These are phyloP conservation scores for Trachurus trachurus DNA, from an alignment of 2,797 vertebrate species.

Conservation along the genomic window DNA sequence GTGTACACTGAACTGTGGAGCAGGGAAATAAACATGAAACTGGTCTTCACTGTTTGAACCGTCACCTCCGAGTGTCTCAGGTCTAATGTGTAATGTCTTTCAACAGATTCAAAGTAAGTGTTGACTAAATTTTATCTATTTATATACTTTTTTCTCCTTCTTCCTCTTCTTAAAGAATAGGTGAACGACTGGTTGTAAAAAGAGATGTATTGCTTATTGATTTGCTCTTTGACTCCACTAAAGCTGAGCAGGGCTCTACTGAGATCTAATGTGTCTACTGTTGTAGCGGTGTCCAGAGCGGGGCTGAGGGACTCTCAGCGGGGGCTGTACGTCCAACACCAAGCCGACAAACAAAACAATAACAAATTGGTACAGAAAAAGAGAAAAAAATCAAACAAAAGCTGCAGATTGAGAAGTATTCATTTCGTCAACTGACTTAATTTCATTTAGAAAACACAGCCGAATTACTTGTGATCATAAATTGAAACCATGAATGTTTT, in stretches of 20 bases:
- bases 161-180: not conserved
- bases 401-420: constrained; percentile 23
- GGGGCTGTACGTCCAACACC: constrained; percentile 6
- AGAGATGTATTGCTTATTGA: not conserved
- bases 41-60: constrained; percentile 13
- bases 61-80: not conserved
- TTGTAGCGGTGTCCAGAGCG: constrained; percentile 24
- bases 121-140: not conserved
- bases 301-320: constrained; percentile 18
- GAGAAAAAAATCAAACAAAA: not conserved
- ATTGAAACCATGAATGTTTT: constrained; percentile 55
- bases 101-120: constrained; percentile 1
- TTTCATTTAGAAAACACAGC: constrained; percentile 35
- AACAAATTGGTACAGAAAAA: constrained; percentile 2
- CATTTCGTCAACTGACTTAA: constrained; percentile 19
- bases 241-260: not conserved
- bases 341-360: constrained; percentile 25
- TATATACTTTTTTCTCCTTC: not conserved
- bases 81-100: not conserved
- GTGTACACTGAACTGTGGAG: constrained; percentile 1
- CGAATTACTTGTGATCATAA: constrained; percentile 39
- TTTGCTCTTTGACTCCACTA: not conserved
- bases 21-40: constrained; percentile 28
- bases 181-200: not conserved
- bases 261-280: constrained; percentile 13